These are phyloP conservation scores for Eulemur macaco DNA, from an alignment of 2,113 vertebrate species.

Conservation along the genomic window DNA sequence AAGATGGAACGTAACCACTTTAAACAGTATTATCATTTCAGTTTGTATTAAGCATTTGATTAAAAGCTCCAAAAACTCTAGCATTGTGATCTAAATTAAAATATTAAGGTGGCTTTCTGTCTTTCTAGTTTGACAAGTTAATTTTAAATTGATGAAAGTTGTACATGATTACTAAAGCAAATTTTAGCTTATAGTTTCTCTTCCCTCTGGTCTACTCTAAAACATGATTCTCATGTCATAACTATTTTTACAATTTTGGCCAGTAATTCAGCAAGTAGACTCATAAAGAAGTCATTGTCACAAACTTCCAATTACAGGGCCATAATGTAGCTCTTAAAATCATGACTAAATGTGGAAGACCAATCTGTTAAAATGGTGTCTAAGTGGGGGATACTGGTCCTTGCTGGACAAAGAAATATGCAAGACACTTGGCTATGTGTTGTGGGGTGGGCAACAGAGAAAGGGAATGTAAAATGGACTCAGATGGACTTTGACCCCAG, in stretches of 20 bases:
- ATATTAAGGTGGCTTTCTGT: background rate
- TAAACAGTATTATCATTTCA: background rate
- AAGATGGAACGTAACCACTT: background rate
- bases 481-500: background rate
- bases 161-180: background rate
- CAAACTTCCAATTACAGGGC: background rate
- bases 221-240: conserved; percentile 15
- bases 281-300: background rate
- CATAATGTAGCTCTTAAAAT: background rate
- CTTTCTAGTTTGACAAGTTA: background rate
- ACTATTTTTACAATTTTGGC: background rate
- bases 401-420: background rate
- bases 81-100: background rate
- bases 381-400: background rate
- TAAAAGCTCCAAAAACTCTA: background rate
- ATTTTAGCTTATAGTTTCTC: background rate
- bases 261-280: background rate
- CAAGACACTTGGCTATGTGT: background rate
- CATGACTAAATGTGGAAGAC: no score
- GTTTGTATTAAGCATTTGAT: background rate
- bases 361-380: background rate
- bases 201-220: background rate
- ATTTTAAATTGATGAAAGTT: conserved; percentile 17
- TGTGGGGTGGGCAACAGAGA: background rate
- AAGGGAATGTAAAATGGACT: background rate